phyloP scores from a whole-genome alignment of 2,797 vertebrate genomes.

The Pseudochromis fuscus region DNA sequence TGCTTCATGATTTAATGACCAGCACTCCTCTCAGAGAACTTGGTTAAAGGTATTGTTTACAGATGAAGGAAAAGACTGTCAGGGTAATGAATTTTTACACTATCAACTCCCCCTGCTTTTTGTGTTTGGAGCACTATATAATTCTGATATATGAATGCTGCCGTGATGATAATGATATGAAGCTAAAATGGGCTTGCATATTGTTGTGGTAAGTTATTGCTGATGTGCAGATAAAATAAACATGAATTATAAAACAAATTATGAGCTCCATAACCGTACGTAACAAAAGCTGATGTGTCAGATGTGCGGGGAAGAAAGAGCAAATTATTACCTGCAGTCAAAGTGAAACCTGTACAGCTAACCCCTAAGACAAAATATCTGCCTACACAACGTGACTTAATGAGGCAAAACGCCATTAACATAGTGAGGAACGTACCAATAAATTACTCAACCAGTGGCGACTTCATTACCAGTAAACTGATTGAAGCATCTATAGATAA shows the following conservation, averaged over 20 bases:
- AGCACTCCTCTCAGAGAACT: slow-evolving; percentile 49
- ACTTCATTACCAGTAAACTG: slow-evolving; percentile 80
- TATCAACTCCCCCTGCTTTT: slow-evolving; percentile 39
- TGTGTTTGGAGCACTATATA: slow-evolving; percentile 30
- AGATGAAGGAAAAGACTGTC: slow-evolving; percentile 59
- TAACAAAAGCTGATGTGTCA: slow-evolving; percentile 42
- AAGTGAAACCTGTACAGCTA: slow-evolving; percentile 41
- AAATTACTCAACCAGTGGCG: slow-evolving; percentile 73
- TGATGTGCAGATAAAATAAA: slow-evolving; percentile 59
- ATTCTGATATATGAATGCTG: slow-evolving; percentile 50
- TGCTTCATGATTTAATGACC: slow-evolving; percentile 67
- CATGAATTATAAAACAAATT: slow-evolving; percentile 55
- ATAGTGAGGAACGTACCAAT: slow-evolving; percentile 64
- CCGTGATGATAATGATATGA: slow-evolving; percentile 26
- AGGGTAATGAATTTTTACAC: slow-evolving; percentile 61
- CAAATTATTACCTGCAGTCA: slow-evolving; percentile 59
- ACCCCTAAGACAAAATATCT: slow-evolving; percentile 60
- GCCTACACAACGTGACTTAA: slow-evolving; percentile 66
- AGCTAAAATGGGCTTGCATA: slow-evolving; percentile 27
- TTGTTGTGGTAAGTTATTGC: slow-evolving; percentile 45
- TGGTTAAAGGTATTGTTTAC: slow-evolving; percentile 68
- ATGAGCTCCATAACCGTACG: slow-evolving; percentile 46
- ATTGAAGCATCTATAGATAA: slow-evolving; percentile 72
- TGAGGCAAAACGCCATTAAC: slow-evolving; percentile 75
- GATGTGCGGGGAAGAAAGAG: slow-evolving; percentile 9